phyloP scores from a whole-genome alignment of 1,140 invertebrate species.

The Acromyrmex charruanus region DNA sequence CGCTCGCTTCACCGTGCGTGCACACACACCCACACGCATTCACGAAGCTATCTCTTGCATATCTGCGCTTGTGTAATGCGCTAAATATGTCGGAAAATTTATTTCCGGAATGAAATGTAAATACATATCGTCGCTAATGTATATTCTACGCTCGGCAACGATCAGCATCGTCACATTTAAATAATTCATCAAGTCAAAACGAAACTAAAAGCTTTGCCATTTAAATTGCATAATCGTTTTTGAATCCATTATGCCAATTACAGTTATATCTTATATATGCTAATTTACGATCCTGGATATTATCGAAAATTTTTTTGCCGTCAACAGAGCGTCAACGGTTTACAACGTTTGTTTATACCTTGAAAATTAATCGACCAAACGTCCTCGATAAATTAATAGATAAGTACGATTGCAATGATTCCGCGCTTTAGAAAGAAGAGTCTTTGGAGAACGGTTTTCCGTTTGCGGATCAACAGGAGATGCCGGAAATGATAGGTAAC shows the following conservation, averaged over 20 bases:
- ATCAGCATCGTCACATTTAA: constrained; percentile 20
- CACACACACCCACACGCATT: background rate
- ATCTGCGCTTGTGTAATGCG: background rate
- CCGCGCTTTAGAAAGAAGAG: background rate
- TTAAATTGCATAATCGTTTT: constrained; percentile 33
- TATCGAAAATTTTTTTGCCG: constrained; percentile 2
- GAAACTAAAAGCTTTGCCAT: constrained; percentile 43
- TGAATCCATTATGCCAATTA: constrained; percentile 11
- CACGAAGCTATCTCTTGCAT: constrained; percentile 4
- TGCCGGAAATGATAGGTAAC: constrained; percentile 64
- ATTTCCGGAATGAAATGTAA: constrained; percentile 49
- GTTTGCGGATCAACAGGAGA: constrained; percentile 33
- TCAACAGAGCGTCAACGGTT: too few relatives aligned
- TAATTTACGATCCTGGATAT: background rate
- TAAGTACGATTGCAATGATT: background rate
- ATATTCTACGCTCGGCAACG: constrained; percentile 17
- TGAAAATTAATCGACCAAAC: constrained; percentile 2
- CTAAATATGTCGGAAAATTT: constrained; percentile 53
- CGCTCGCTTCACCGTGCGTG: background rate
- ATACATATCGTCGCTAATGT: constrained; percentile 45
- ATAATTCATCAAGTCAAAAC: constrained; percentile 47
- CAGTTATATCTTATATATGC: constrained; percentile 18
- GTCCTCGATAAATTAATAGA: background rate
- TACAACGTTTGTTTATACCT: background rate
- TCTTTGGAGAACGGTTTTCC: background rate